Conservation (phyloP, 2,888 invertebrate genomes). For the Pachymerium ferrugineum region DNA sequence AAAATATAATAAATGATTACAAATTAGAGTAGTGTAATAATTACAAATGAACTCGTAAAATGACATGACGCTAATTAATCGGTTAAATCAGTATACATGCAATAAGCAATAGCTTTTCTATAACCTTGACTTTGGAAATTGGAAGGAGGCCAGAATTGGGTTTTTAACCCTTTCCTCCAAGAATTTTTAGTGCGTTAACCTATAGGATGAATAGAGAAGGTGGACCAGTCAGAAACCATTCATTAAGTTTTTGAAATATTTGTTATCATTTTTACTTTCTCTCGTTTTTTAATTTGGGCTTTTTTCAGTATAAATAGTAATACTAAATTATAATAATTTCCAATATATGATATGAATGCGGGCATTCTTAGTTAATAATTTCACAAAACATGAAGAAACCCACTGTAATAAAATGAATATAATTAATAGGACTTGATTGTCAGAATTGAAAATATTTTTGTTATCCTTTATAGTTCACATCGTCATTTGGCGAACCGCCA, state of each 20-base stretch:
- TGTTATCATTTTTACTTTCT: too few relatives aligned
- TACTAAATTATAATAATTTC: too few relatives aligned
- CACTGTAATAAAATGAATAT: too few relatives aligned
- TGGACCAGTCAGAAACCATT: background rate
- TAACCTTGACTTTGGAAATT: background rate
- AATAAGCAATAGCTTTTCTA: too few relatives aligned
- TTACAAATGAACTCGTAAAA: background rate
- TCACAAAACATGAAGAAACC: too few relatives aligned
- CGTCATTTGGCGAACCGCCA: constrained; percentile 7
- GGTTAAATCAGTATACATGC: background rate
- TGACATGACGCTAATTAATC: background rate
- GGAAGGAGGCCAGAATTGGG: background rate
- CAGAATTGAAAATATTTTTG: background rate
- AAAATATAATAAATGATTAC: background rate
- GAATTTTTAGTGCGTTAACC: background rate
- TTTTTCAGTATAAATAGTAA: too few relatives aligned
- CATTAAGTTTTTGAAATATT: background rate
- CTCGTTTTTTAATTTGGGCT: too few relatives aligned
- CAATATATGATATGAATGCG: too few relatives aligned
- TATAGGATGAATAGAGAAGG: background rate
- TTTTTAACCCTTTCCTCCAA: constrained; percentile 2
- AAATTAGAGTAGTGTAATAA: background rate
- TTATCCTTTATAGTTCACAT: constrained; percentile 8
- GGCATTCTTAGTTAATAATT: too few relatives aligned
- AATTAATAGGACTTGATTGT: too few relatives aligned